phyloP scores from a whole-genome alignment of 2,888 invertebrate species.

The Mesorhabditis spiculigera region DNA sequence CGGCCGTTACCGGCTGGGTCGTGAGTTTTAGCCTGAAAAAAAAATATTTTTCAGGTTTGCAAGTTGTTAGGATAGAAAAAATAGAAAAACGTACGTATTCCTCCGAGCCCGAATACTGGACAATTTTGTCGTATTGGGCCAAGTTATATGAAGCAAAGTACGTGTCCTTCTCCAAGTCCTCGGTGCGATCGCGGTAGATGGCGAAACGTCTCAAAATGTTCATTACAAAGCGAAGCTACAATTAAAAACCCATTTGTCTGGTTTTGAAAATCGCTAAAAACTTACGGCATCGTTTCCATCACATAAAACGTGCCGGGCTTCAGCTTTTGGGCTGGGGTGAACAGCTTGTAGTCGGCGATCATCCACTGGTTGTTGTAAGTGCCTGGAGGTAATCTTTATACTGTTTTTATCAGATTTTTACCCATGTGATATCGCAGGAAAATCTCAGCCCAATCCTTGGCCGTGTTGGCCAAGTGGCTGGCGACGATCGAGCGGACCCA shows the following conservation, averaged over 20 bases:
- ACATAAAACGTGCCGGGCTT: slow-evolving; percentile 67
- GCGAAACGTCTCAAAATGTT: neutral
- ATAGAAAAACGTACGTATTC: neutral
- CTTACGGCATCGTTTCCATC: slow-evolving; percentile 69
- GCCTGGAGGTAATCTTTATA: slow-evolving; percentile 64
- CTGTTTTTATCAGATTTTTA: neutral
- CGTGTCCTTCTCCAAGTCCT: slow-evolving; percentile 1
- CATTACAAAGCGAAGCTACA: too few relatives aligned
- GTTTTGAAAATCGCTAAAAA: neutral
- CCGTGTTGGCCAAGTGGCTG: slow-evolving; percentile 73
- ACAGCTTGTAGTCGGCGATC: slow-evolving; percentile 71
- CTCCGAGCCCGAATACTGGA: slow-evolving; percentile 5
- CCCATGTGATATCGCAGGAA: slow-evolving; percentile 68
- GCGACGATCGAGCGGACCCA: slow-evolving; percentile 76
- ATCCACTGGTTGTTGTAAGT: slow-evolving; percentile 82
- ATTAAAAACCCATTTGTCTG: too few relatives aligned
- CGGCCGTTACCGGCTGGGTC: slow-evolving; percentile 1
- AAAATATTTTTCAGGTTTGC: too few relatives aligned
- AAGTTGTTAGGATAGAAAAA: too few relatives aligned
- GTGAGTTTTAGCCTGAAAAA: neutral
- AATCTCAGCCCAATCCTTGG: slow-evolving; percentile 71
- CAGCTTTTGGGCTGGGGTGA: slow-evolving; percentile 61
- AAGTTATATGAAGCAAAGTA: neutral
- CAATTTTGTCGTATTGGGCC: neutral
- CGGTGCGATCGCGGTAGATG: neutral